Base-by-base conservation (phyloP, 2,797 vertebrate genomes). In the Spheniscus humboldti region DNA sequence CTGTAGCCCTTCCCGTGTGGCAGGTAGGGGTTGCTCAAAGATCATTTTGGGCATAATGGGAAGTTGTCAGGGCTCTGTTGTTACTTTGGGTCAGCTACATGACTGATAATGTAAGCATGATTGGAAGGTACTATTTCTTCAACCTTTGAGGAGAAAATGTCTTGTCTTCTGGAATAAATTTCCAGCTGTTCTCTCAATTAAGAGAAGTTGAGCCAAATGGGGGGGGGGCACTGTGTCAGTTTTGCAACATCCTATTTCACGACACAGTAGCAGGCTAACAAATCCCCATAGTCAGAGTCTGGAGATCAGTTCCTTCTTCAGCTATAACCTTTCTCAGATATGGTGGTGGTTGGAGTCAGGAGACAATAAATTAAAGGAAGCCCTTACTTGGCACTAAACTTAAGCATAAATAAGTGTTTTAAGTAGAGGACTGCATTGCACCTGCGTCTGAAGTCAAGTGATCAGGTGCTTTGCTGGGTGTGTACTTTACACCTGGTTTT, bases 271-370 rank as follows among this genome's bases (percentile, higher is more conserved):
- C 45, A 69, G 67, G 52, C 52, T 45, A 59, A 60, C 28, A 81
- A 47, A 78, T 84, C 16, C 17, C 2, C 0, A 0, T 8, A 10
- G 28, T 20, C 45, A 45, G 68, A 39, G 43, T 41, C 45, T 28
- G 50, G 27, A 35, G 83, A 27, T 67, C 17, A 6, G 12, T 87
- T 92, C 63, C 28, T 63, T 66, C 71, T 84, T 76, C 69, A 73
- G 55, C 67, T 86, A 3, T 56, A 48, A 48, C 31, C 52, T 39
- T 62, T 59, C 73, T 52, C 73, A 31, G 33, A 33, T 15, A 3
- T 41, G 24, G 56, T 80, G n/a, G 27, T 41, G 10, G 13, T 43
- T 75, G 28, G 16, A 83, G 41, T 37, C n/a, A n/a, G 63, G 69
- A 64, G 57, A 78, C 31, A 50, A 1, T 48, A 64, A 77, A 56